Evolutionary conservation across 2,888 invertebrate genomes (phyloP), one percentile per base, ranked within the genome.

Genomic region (Troglohyphantes excavatus): DNA sequence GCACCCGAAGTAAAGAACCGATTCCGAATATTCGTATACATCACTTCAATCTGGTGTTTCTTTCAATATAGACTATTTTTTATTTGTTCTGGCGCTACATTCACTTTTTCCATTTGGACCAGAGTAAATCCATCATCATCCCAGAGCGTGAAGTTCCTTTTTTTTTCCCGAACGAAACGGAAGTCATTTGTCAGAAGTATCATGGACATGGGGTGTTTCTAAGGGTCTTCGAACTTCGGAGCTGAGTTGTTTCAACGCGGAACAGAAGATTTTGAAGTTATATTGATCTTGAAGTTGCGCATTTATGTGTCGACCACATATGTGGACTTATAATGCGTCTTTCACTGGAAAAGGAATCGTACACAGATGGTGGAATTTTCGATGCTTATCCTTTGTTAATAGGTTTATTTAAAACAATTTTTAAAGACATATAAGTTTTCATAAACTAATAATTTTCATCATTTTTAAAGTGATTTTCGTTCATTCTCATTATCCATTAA

Each of bases 111-210:
- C 63, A 63, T 78, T 72, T 65, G 63, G 21, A n/a, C 23, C 11
- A 43, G 61, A 78, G 65, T 43, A 26, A 43, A 78, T 78, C 78
- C n/a, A 65, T 78, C 78, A 65, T 65, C 53, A 63, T 63, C 21
- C 63, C 21, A 63, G 26, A 23, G 23, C 9, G 63, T 9, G 26
- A 63, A 63, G 21, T 63, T n/a, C n/a, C 63, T 23, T 63, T 23
- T 13, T 63, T 26, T 26, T n/a, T n/a, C n/a, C n/a, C n/a, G 21
- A 63, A 63, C 11, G 13, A 11, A 11, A 63, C 63, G 23, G 26
- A 26, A 63, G 26, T 23, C 26, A 21, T 63, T 63, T 63, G 21
- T 63, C 26, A 63, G 7, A 13, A 9, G 26, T 63, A 63, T 11
- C 23, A 11, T 63, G 63, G n/a, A 53, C 53, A 53, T 53, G n/a